Evolutionary conservation across 2,888 invertebrate species (phyloP), one percentile per base, ranked within the genome.

Genomic region (Gandaritis pyraliata): DNA sequence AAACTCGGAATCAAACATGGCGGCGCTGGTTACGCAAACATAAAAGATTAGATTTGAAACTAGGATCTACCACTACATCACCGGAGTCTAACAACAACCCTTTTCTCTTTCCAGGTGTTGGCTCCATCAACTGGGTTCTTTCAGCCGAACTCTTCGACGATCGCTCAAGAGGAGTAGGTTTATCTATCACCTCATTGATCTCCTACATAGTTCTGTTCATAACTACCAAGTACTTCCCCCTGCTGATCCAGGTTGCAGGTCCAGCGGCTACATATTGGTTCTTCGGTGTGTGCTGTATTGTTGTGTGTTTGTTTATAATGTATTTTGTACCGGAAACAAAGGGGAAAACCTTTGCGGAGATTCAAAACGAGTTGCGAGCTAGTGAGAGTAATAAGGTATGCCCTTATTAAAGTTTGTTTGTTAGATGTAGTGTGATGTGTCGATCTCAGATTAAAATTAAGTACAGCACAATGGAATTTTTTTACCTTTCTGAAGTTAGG

Each of bases 251-350:
- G 0, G 61, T 72, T 0, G 59, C 83, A 0, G 87, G 86, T 0
- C 75, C 83, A 0, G 74, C 85, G 0, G 59, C 71, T 0, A 85
- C 81, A 0, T 87, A 85, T 46, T 86, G 82, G 82, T 43, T 77
- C 10, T 84, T 84, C 23, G 73, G 76, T 18, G 62, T 65, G 0
- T 76, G 75, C 29, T 78, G 80, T 52, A 54, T 84, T 1, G 38
- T 76, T 0, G 61, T 77, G 0, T 70, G 73, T 36, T 4, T 73
- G 2, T 77, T 83, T 48, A 70, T 84, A 1, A 16, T 74, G 13
- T 70, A 80, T 13, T 77, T 74, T 50, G 61, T 90, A 3, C 90
- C 90, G 0, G 90, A 90, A 56, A 90, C 89, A 1, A 89, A 87
- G 29, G 88, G 87, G 0, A 88, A 84, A 43, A 78, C 77, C 1